phyloP scores from a whole-genome alignment of 2,797 vertebrate genomes.

The Diglossa cyanea region DNA sequence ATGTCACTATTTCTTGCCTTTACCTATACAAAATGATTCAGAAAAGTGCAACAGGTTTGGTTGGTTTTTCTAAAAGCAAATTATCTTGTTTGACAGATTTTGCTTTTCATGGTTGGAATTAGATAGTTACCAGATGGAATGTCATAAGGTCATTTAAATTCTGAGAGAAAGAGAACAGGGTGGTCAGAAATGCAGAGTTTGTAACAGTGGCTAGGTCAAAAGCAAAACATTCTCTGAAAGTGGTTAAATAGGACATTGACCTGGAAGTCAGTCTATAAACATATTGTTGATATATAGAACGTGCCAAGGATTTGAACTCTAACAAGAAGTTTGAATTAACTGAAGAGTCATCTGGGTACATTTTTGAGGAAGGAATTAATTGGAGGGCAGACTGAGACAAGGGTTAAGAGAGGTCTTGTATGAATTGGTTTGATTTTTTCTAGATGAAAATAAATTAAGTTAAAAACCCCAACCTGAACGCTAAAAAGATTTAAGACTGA shows the following conservation, averaged over 20 bases:
- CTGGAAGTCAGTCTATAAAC: not conserved
- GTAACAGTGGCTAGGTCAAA: not conserved
- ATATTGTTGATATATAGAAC: not conserved
- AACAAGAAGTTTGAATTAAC: not conserved
- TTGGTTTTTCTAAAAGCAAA: not conserved
- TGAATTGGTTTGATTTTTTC: conserved; percentile 35
- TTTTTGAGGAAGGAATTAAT: not conserved
- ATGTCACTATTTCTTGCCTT: not conserved
- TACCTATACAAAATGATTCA: not conserved
- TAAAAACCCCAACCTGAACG: not conserved
- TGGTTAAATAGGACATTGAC: not conserved
- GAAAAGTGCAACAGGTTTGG: not conserved
- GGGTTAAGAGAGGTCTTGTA: not conserved
- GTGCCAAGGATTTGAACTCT: not conserved
- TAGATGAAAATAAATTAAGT: conserved; percentile 35
- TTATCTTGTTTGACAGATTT: not conserved
- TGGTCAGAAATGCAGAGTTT: not conserved
- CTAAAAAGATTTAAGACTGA: not conserved
- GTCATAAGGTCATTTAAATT: not conserved
- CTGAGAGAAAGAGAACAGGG: not conserved
- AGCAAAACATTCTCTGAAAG: not conserved
- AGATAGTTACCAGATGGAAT: not conserved
- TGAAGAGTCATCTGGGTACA: not conserved
- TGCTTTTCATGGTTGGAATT: not conserved
- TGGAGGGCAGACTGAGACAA: not conserved